These are phyloP conservation scores for Callosobruchus maculatus DNA, from an alignment of 2,888 invertebrate genomes.

Conservation along the genomic window DNA sequence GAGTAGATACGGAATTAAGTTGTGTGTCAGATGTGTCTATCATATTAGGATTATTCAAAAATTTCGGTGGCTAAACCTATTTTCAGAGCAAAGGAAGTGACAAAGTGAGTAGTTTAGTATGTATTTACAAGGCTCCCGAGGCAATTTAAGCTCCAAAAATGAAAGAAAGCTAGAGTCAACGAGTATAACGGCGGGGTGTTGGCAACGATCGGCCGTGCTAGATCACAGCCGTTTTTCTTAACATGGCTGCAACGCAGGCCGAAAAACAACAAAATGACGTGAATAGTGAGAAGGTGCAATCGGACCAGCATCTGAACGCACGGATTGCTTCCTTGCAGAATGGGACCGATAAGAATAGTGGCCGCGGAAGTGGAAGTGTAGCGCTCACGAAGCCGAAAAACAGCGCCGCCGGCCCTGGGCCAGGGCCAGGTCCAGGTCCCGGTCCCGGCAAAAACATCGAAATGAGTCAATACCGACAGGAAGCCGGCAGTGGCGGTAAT, in stretches of 20 bases:
- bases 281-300: constrained; percentile 62
- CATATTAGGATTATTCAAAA: constrained; percentile 48
- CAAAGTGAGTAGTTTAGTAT: constrained; percentile 47
- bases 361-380: constrained; percentile 59
- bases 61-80: constrained; percentile 48
- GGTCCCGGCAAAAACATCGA: constrained; percentile 51
- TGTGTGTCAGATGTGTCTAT: constrained; percentile 66
- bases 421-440: not conserved
- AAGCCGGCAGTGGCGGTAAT: constrained; percentile 52
- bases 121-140: constrained; percentile 50
- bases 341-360: constrained; percentile 72
- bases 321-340: constrained; percentile 69
- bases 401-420: constrained; percentile 49
- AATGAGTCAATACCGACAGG: constrained; percentile 71
- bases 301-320: constrained; percentile 64
- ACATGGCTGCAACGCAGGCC: constrained; percentile 84
- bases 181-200: constrained; percentile 58
- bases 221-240: constrained; percentile 52
- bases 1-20: constrained; percentile 73
- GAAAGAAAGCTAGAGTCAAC: constrained; percentile 48
- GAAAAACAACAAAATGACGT: constrained; percentile 78
- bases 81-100: constrained; percentile 44
- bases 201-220: constrained; percentile 54
- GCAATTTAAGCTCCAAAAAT: constrained; percentile 46
- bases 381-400: constrained; percentile 63